These are phyloP conservation scores for Theonella swinhoei DNA, from an alignment of 37 sponge, comb jelly and placozoan genomes.

Conservation along the genomic window DNA sequence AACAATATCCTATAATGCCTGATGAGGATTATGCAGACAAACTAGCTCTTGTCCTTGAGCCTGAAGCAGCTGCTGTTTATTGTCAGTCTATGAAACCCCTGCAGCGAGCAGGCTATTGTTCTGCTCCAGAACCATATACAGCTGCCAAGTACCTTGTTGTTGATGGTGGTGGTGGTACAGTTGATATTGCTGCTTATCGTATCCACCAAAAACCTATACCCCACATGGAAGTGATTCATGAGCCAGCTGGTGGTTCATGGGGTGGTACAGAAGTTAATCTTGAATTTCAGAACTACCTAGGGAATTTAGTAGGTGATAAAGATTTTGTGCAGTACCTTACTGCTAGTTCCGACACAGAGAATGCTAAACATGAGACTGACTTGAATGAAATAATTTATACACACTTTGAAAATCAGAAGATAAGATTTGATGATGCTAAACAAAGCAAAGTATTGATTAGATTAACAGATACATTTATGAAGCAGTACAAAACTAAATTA, in stretches of 20 bases:
- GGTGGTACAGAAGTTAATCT: slow-evolving; percentile 28
- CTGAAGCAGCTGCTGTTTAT: slow-evolving; percentile 40
- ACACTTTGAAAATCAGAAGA: slow-evolving; percentile 27
- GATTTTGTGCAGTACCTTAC: not conserved
- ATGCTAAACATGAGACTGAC: slow-evolving; percentile 1
- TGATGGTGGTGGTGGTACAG: slow-evolving; percentile 50
- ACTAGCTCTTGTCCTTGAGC: slow-evolving; percentile 37
- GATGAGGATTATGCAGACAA: slow-evolving; percentile 34
- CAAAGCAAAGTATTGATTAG: not conserved
- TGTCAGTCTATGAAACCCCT: not conserved
- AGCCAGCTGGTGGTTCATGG: slow-evolving; percentile 17
- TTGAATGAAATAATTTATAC: slow-evolving; percentile 6
- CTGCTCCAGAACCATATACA: too few species aligned
- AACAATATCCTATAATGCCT: too few species aligned
- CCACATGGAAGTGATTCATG: not conserved
- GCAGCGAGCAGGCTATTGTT: too few species aligned
- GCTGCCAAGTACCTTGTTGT: slow-evolving; percentile 8
- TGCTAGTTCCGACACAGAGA: too few species aligned
- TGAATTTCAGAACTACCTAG: slow-evolving; percentile 4
- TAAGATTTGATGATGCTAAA: not conserved
- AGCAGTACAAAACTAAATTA: not conserved
- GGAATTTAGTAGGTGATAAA: slow-evolving; percentile 7
- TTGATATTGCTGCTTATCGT: slow-evolving; percentile 30
- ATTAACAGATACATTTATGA: not conserved
- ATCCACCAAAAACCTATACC: not conserved